Evolutionary conservation across 1,140 invertebrate species (phyloP), one percentile per base, ranked within the genome.

Genomic region (Diabrotica undecimpunctata): DNA sequence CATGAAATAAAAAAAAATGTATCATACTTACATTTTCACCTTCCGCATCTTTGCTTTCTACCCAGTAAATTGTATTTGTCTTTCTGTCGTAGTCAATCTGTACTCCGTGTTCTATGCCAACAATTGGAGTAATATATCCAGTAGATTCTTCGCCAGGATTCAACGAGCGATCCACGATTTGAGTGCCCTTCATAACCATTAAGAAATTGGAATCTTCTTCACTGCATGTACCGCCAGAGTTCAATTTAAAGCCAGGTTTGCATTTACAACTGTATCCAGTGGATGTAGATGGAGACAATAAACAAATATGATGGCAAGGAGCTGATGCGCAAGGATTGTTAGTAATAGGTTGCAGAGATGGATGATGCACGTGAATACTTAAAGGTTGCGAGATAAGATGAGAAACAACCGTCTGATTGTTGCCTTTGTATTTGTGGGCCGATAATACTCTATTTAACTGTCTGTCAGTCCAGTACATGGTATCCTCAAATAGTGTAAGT

Each of bases 381-480:
- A 98, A 81, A 0, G 96, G 95, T 80, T 97, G 95, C 5, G 93
- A 95, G 57, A 97, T 96, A 39, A 96, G 79, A 80, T 97, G 95
- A 0, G 94, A 95, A 3, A 97, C 93, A 0, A 98, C 94, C 0
- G 91, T 92, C 76, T 96, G 93, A 79, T 97, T 96, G 10, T 86
- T 83, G 5, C 78, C 96, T 66, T 87, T 87, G 78, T 93, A 98
- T 77, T 98, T 98, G 76, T 96, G 90, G 0, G 93, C 93, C 0
- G 92, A 94, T 0, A 95, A 74, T 5, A 94, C 91, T 35, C 94
- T 81, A 72, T 96, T 97, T 3, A 97, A 80, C 70, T 96, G 94
- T 6, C 95, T 83, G 78, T 99, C 97, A 0, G 95, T 98, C 96
- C 97, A 99, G 76, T 96, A 99, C 60, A 99, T 82, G 0, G 90